A percentile compares a stretch with the other conserved stretches of the same genome.
phyloP scores from a whole-genome alignment of 2,888 invertebrate genomes.

The Raillietiella orientalis region DNA sequence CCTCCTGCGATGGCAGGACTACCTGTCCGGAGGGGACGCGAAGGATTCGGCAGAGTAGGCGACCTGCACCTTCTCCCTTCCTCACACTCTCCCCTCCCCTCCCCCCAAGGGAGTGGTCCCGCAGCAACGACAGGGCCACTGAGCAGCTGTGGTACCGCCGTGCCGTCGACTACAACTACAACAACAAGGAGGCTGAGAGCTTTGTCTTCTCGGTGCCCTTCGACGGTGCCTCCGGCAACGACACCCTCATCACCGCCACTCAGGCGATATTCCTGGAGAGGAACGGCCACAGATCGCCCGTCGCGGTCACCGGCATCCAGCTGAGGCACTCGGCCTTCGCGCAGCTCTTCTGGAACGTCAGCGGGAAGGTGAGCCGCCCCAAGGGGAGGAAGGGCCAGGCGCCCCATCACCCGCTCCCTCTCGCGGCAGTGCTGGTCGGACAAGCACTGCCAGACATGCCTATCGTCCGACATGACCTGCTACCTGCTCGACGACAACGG shows the following conservation, averaged over 20 bases:
- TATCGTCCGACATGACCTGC: conserved; percentile 57
- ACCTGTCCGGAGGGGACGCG: too few relatives aligned
- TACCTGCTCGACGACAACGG: conserved; percentile 82
- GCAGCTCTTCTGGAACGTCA: conserved; percentile 54
- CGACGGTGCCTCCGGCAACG: conserved; percentile 20
- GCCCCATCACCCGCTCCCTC: too few relatives aligned
- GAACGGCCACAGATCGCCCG: conserved; percentile 43
- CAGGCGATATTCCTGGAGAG: conserved; percentile 62
- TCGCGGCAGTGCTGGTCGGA: too few relatives aligned
- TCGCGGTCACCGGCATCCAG: conserved; percentile 68
- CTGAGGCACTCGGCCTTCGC: conserved; percentile 51
- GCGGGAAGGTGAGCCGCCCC: conserved; percentile 42
- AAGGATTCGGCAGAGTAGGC: too few relatives aligned
- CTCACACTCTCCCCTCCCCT: too few relatives aligned
- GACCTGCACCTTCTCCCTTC: too few relatives aligned
- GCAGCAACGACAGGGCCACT: conserved; percentile 37
- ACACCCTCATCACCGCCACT: conserved; percentile 52
- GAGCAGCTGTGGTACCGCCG: conserved; percentile 69
- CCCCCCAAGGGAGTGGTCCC: too few relatives aligned
- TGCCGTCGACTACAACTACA: conserved; percentile 56
- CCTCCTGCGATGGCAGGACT: conserved; percentile 56
- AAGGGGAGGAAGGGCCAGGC: too few relatives aligned
- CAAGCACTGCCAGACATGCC: conserved; percentile 25
- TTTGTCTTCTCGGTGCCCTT: conserved; percentile 68
- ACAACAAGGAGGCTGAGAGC: conserved; percentile 36